Conservation (phyloP, 2,113 vertebrate genomes). For the Eulacestoma nigropectus region DNA sequence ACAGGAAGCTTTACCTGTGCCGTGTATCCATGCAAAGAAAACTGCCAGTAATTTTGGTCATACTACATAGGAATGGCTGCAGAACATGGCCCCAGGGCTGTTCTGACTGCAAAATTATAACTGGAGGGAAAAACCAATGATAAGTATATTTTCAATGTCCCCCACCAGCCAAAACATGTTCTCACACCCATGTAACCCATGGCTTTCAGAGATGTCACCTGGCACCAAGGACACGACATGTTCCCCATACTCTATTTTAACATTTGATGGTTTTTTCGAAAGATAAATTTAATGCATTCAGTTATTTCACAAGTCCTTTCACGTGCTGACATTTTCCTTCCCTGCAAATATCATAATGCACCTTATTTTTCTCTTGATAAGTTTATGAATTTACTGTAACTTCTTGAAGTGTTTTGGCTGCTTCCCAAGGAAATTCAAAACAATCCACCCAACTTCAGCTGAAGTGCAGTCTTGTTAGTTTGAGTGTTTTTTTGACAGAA, state of each 20-base stretch:
- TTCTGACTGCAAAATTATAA: neutral
- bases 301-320: neutral
- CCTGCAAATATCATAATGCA: neutral
- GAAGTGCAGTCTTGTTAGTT: neutral
- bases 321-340: neutral
- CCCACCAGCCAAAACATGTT: neutral
- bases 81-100: neutral
- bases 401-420: neutral
- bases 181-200: neutral
- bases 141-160: neutral
- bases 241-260: neutral
- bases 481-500: neutral
- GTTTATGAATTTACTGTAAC: neutral
- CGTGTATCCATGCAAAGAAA: neutral
- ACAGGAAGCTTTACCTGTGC: neutral
- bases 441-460: neutral
- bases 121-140: neutral
- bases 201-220: neutral
- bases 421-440: neutral
- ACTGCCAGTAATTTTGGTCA: neutral
- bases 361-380: neutral
- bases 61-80: neutral
- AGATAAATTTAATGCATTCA: neutral
- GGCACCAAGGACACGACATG: accelerated
- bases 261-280: neutral